Conservation (phyloP, 2,888 invertebrate species). For the Lochmaea capreae region DNA sequence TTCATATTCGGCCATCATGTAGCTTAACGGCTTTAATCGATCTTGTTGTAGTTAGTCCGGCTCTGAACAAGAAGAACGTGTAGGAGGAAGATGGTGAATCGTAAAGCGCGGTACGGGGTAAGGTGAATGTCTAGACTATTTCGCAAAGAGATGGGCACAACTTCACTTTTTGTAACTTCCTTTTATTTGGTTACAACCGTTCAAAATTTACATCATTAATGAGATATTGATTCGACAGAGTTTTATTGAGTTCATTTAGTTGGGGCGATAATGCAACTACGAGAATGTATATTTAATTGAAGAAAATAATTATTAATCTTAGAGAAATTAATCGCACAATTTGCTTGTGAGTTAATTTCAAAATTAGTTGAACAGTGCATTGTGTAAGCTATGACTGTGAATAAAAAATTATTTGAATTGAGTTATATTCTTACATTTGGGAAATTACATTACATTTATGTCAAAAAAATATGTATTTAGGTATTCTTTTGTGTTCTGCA, state of each 20-base stretch:
- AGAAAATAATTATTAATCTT: neutral
- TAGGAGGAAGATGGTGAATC: conserved; percentile 12
- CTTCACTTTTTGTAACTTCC: conserved; percentile 21
- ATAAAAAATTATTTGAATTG: too few relatives aligned
- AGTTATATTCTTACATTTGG: too few relatives aligned
- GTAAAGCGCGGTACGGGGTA: conserved; percentile 18
- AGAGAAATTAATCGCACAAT: neutral
- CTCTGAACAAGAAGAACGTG: conserved; percentile 12
- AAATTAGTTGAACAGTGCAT: too few relatives aligned
- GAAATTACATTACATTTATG: too few relatives aligned
- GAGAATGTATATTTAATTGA: neutral
- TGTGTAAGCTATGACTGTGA: too few relatives aligned
- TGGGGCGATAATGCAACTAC: neutral
- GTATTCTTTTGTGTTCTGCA: too few relatives aligned
- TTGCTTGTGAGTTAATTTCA: too few relatives aligned
- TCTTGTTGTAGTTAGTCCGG: neutral
- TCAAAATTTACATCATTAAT: conserved; percentile 23
- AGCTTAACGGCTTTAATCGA: neutral
- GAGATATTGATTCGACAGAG: conserved; percentile 19
- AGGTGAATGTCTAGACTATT: conserved; percentile 29
- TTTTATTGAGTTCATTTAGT: neutral
- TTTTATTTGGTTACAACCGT: conserved; percentile 14
- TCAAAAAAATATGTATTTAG: too few relatives aligned
- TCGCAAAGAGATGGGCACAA: conserved; percentile 18
- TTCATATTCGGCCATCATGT: neutral